Base-by-base conservation (phyloP, 2,113 vertebrate species). In the Hiodon alosoides region DNA sequence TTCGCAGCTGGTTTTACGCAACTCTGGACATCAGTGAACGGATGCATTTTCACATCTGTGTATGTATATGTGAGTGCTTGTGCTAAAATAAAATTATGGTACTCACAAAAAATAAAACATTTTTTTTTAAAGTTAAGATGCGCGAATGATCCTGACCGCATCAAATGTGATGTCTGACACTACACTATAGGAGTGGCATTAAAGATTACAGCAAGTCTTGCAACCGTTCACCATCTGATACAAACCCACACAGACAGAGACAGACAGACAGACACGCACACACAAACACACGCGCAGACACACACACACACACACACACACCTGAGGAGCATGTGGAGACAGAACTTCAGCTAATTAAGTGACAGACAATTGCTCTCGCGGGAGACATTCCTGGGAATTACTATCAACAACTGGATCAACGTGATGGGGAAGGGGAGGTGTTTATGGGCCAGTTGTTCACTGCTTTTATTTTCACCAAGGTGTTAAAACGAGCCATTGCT, bases 341-440 rank as follows among this genome's bases (percentile, higher is more conserved):
- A 79, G 87, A 88, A 83, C 82, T 80, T 76, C 81, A 84, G 83
- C 86, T 91, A 91, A 92, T 91, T 90, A 89, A 86, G 83, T 86
- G 87, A 87, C 81, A 89, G 86, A 86, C 85, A 88, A 87, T 85
- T 82, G 81, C 82, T 82, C 85, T 80, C 85, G 14, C 77, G 86
- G 86, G 86, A 89, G 81, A 81, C 77, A 81, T 84, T 81, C 82
- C 79, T 83, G 79, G 78, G 65, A 84, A 87, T 84, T 83, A 82
- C 79, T 75, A 83, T 88, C 81, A 83, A 78, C 81, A 78, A 83
- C 79, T 83, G 82, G 82, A 86, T 84, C 81, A 82, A 80, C 84
- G 81, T 85, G 73, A 73, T 79, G 71, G 83, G 59, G 78, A 81
- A 78, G 69, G 71, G 71, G 74, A 78, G 79, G 78, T 75, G 79